phyloP scores from a whole-genome alignment of 2,113 vertebrate genomes.

The Paraplagusia blochii region DNA sequence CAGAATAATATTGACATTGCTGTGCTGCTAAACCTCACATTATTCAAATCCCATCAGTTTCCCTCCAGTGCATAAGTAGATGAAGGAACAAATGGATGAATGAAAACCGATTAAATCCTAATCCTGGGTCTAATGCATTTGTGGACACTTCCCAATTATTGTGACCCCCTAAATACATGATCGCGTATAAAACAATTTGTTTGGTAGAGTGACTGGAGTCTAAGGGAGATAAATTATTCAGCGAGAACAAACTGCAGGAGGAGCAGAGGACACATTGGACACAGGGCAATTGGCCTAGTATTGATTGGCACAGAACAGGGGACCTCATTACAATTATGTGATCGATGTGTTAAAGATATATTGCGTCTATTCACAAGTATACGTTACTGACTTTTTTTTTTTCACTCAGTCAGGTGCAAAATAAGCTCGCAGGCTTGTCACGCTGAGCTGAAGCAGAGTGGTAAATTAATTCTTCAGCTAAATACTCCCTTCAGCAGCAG shows the following conservation, averaged over 20 bases:
- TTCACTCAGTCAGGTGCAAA: conserved; percentile 21
- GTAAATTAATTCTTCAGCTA: conserved; percentile 49
- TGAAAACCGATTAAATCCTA: neutral
- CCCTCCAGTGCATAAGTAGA: neutral
- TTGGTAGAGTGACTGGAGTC: conserved; percentile 19
- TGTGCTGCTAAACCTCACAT: neutral
- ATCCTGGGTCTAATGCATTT: neutral
- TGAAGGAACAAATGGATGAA: conserved; percentile 13
- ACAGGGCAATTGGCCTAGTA: conserved; percentile 13
- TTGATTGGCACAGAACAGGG: conserved; percentile 25
- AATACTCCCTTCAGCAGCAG: conserved; percentile 50
- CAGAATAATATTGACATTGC: neutral
- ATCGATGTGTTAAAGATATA: conserved; percentile 29
- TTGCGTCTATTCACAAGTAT: conserved; percentile 13
- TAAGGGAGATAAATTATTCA: conserved; percentile 22
- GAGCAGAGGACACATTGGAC: conserved; percentile 3
- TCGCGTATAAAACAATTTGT: conserved; percentile 30
- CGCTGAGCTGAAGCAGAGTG: conserved; percentile 26
- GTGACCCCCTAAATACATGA: conserved; percentile 32
- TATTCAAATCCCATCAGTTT: conserved; percentile 15
- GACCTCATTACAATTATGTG: conserved; percentile 28
- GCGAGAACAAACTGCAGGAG: conserved; percentile 11
- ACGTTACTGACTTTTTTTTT: conserved; percentile 7
- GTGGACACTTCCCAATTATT: conserved; percentile 22
- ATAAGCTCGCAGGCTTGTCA: conserved; percentile 39